These are phyloP conservation scores for Neodiprion fabricii DNA, from an alignment of 1,140 invertebrate species.

Conservation along the genomic window DNA sequence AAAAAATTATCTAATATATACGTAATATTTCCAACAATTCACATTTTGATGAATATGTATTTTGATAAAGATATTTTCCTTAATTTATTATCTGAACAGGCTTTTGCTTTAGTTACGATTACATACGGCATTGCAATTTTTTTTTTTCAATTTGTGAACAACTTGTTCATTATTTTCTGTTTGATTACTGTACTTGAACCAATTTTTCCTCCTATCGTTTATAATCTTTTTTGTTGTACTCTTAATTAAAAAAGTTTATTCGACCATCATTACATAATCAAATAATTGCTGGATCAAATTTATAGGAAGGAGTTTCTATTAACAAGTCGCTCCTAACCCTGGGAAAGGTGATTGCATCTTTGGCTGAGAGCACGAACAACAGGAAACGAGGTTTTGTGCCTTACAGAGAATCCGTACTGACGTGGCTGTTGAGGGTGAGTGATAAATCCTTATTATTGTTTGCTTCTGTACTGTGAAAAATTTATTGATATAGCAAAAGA, in stretches of 20 bases:
- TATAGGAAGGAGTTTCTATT: constrained; percentile 80
- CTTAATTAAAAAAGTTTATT: not conserved
- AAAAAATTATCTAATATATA: no score
- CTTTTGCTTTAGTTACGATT: no score
- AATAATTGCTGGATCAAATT: constrained; percentile 26
- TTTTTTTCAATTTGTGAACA: no score
- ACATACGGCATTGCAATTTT: no score
- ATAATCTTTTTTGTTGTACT: not conserved
- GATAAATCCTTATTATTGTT: constrained; percentile 10
- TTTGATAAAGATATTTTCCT: no score
- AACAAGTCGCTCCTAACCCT: constrained; percentile 82
- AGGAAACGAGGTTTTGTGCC: constrained; percentile 66
- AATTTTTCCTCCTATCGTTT: no score
- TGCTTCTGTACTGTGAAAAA: not conserved
- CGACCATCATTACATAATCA: not conserved
- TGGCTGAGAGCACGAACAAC: constrained; percentile 64
- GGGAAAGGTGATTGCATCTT: constrained; percentile 80
- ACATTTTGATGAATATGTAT: no score
- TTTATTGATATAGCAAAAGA: constrained; percentile 12
- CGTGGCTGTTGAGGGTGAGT: constrained; percentile 77
- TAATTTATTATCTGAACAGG: no score
- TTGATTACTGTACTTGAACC: no score
- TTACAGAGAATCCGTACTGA: constrained; percentile 76
- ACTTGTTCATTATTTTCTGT: no score
- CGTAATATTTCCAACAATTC: no score